These are phyloP conservation scores for Beaufortia kweichowensis DNA, from an alignment of 2,113 vertebrate genomes.

Conservation along the genomic window DNA sequence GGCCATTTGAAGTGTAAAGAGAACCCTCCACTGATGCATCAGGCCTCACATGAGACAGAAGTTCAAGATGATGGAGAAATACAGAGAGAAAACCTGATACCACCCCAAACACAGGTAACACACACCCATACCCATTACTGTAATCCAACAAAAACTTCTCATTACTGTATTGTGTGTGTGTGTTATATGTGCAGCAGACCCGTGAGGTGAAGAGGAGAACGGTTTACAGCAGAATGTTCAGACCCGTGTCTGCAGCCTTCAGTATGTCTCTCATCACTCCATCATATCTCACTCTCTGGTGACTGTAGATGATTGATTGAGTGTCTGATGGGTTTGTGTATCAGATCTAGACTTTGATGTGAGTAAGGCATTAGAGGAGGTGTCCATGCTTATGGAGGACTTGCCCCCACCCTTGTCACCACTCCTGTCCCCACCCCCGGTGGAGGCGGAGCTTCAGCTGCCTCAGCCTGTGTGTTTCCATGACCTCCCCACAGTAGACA, in stretches of 20 bases:
- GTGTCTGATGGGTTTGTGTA: background rate
- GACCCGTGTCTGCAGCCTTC: slow-evolving; percentile 92
- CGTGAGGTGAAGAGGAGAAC: slow-evolving; percentile 95
- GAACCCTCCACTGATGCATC: slow-evolving; percentile 73
- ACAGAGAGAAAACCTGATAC: slow-evolving; percentile 68
- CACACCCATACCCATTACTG: background rate
- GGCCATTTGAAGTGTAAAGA: slow-evolving; percentile 82
- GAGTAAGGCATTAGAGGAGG: slow-evolving; percentile 92
- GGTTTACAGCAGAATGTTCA: slow-evolving; percentile 93
- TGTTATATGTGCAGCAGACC: slow-evolving; percentile 76
- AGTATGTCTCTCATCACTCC: slow-evolving; percentile 72
- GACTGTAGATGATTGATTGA: background rate
- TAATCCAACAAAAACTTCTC: background rate
- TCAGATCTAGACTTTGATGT: slow-evolving; percentile 96
- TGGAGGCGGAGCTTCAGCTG: slow-evolving; percentile 63
- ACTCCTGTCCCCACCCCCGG: slow-evolving; percentile 56
- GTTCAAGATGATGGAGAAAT: slow-evolving; percentile 77
- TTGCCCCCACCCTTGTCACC: slow-evolving; percentile 65
- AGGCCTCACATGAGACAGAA: slow-evolving; percentile 79
- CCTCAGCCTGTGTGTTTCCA: slow-evolving; percentile 71
- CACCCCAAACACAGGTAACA: slow-evolving; percentile 54
- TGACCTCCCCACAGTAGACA: slow-evolving; percentile 84
- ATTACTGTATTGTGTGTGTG: slow-evolving; percentile 27
- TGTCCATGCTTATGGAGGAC: slow-evolving; percentile 90
- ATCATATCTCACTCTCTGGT: too few species aligned